These are phyloP conservation scores for Philonicus albiceps DNA, from an alignment of 2,888 invertebrate species.

Conservation along the genomic window DNA sequence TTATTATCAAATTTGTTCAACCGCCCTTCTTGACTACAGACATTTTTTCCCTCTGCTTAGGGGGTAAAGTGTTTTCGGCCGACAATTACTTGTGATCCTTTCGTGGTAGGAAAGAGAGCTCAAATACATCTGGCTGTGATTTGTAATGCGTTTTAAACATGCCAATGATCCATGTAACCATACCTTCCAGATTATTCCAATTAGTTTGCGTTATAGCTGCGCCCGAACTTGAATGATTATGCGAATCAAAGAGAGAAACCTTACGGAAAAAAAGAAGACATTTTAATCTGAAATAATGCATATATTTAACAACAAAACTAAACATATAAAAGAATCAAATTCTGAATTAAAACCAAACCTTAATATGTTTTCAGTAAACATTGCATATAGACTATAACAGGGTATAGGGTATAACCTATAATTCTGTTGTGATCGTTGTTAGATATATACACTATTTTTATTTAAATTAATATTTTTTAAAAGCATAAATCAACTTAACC, in stretches of 20 bases:
- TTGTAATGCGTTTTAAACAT: conserved; percentile 44
- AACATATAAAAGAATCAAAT: background rate
- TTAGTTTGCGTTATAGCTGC: conserved; percentile 45
- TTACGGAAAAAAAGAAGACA: background rate
- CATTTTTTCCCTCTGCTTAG: too few species aligned
- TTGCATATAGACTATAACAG: too few species aligned
- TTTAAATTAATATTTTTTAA: too few species aligned
- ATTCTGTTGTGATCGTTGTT: too few species aligned
- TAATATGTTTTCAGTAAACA: too few species aligned
- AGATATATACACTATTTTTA: too few species aligned
- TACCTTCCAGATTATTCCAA: conserved; percentile 40
- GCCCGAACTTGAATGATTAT: conserved; percentile 42
- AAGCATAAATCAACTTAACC: too few species aligned
- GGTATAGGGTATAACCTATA: too few species aligned
- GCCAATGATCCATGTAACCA: conserved; percentile 45
- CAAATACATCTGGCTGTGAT: conserved; percentile 44
- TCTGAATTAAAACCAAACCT: too few species aligned
- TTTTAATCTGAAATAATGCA: background rate
- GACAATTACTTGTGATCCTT: background rate
- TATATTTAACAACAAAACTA: background rate
- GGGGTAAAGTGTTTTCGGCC: background rate
- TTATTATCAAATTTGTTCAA: too few species aligned
- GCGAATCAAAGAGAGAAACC: conserved; percentile 47
- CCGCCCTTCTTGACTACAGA: too few species aligned
- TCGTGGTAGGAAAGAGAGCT: conserved; percentile 45